These are phyloP conservation scores for Acanthosepion esculentum DNA, from an alignment of 2,888 invertebrate genomes.

Conservation along the genomic window DNA sequence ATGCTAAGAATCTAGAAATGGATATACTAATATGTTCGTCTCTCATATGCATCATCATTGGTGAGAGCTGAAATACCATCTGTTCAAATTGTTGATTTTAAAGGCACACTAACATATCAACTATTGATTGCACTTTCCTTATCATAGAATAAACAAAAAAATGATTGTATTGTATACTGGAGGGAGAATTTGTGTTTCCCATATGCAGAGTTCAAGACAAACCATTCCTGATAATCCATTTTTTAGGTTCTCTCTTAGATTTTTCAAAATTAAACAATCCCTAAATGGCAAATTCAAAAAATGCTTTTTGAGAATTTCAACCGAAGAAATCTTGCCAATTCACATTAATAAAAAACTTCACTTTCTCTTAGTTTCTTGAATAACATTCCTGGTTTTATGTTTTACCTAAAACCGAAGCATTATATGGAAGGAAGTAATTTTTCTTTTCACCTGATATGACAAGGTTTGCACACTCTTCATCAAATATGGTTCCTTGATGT, in stretches of 20 bases:
- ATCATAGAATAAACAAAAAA: no score
- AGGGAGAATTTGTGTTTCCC: no score
- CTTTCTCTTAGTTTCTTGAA: not conserved
- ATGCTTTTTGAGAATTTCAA: not conserved
- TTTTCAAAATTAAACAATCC: no score
- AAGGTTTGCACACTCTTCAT: not conserved
- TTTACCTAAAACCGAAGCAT: not conserved
- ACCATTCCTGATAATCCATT: not conserved
- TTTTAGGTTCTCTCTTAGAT: not conserved
- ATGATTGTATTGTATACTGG: no score
- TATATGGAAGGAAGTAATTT: not conserved
- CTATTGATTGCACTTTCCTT: no score
- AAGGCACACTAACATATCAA: not conserved
- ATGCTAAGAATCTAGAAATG: not conserved
- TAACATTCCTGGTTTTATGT: not conserved
- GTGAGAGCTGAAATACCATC: not conserved
- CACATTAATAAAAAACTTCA: not conserved
- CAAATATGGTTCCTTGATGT: no score
- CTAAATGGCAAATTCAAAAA: not conserved
- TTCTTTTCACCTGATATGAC: not conserved
- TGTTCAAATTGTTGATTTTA: not conserved
- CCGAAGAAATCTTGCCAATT: not conserved
- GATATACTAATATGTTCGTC: not conserved
- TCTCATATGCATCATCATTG: not conserved
- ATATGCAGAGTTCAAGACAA: not conserved